Conservation (phyloP, 2,797 vertebrate genomes). For the Sardinella longiceps region DNA sequence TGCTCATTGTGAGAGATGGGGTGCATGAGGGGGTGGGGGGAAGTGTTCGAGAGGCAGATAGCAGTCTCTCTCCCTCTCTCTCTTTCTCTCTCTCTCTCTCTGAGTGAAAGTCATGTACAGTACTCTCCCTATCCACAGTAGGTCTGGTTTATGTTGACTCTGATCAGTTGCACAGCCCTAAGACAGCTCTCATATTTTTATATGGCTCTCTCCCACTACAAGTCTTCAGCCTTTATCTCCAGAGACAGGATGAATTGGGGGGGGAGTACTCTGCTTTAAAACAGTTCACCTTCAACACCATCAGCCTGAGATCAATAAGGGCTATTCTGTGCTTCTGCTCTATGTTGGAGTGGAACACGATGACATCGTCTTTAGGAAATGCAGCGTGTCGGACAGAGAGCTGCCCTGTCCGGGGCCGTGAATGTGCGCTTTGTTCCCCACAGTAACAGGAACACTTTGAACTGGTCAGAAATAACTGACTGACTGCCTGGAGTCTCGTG, state of each 20-base stretch:
- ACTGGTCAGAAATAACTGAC: constrained; percentile 52
- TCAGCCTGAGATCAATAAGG: constrained; percentile 27
- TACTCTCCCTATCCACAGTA: neutral
- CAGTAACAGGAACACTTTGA: constrained; percentile 45
- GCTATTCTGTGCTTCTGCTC: neutral
- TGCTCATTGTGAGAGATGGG: constrained; percentile 33
- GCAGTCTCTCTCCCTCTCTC: neutral
- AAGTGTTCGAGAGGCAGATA: neutral
- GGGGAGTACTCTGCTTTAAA: neutral
- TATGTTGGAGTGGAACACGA: neutral
- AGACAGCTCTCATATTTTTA: constrained; percentile 47
- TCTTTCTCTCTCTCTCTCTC: neutral
- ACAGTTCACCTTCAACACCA: constrained; percentile 32
- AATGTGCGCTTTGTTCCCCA: constrained; percentile 66
- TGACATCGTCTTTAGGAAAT: constrained; percentile 32
- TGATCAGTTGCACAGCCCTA: constrained; percentile 38
- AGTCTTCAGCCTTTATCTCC: neutral
- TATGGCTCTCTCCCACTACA: neutral
- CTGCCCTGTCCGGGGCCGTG: constrained; percentile 45
- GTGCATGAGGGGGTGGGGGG: constrained; percentile 9
- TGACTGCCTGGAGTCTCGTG: neutral
- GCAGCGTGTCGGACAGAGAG: constrained; percentile 44
- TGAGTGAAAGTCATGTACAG: neutral
- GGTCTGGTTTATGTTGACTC: constrained; percentile 49
- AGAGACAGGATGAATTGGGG: constrained; percentile 12